Conservation (phyloP, 2,888 invertebrate species). For the Drosophila rubida region DNA sequence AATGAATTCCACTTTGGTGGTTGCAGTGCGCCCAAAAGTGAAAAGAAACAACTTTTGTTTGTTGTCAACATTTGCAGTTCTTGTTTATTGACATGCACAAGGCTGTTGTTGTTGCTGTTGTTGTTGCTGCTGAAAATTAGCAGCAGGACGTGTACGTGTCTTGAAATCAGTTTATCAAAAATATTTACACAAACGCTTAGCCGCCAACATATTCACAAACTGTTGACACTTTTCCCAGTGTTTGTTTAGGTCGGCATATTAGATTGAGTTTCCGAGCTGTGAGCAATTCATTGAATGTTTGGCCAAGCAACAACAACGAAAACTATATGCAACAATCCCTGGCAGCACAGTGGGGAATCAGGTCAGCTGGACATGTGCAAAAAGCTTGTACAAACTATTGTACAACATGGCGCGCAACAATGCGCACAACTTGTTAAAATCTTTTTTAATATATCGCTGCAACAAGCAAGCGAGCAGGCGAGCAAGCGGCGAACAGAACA, state of each 20-base stretch:
- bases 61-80: slow-evolving; percentile 66
- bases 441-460: slow-evolving; percentile 45
- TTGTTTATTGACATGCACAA: slow-evolving; percentile 61
- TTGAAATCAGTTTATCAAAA: slow-evolving; percentile 73
- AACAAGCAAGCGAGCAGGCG: no score
- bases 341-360: slow-evolving; percentile 52
- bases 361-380: slow-evolving; percentile 75
- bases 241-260: slow-evolving; percentile 62
- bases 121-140: slow-evolving; percentile 60
- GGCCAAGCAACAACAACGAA: slow-evolving; percentile 4
- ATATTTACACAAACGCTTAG: slow-evolving; percentile 75
- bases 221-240: slow-evolving; percentile 68
- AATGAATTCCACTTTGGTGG: slow-evolving; percentile 60
- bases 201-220: slow-evolving; percentile 50
- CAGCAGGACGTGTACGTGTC: slow-evolving; percentile 51
- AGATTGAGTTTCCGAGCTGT: slow-evolving; percentile 33
- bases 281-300: slow-evolving; percentile 36
- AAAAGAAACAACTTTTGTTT: slow-evolving; percentile 41
- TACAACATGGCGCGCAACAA: slow-evolving; percentile 56
- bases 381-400: slow-evolving; percentile 62
- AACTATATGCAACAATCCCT: no score
- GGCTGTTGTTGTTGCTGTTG: slow-evolving; percentile 15
- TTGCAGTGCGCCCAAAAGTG: slow-evolving; percentile 25
- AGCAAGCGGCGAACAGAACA: slow-evolving; percentile 43
- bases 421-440: slow-evolving; percentile 60